These are phyloP conservation scores for Alosa alosa DNA, from an alignment of 2,113 vertebrate genomes.

Conservation along the genomic window DNA sequence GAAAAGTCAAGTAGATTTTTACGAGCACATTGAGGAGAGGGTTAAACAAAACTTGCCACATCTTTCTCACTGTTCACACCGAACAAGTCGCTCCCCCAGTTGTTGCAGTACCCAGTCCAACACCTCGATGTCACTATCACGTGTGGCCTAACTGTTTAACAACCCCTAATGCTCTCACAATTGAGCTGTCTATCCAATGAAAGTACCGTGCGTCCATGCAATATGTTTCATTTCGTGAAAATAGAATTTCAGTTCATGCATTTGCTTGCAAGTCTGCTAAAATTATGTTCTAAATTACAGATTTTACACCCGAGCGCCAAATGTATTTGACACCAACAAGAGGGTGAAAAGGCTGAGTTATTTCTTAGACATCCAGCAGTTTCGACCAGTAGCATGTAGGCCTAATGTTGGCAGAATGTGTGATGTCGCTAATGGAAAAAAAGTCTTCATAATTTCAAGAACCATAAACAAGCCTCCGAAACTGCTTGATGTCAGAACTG, in stretches of 20 bases:
- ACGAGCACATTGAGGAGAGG: conserved; percentile 43
- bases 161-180: neutral
- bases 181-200: too few species aligned
- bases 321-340: too few species aligned
- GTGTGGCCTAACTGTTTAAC: neutral
- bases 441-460: too few species aligned
- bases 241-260: neutral
- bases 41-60: conserved; percentile 15
- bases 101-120: neutral
- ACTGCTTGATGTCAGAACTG: neutral
- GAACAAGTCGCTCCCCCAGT: neutral
- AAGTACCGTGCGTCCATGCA: too few species aligned
- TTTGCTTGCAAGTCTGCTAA: too few species aligned
- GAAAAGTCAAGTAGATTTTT: conserved; percentile 73
- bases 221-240: neutral
- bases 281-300: neutral
- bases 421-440: too few species aligned
- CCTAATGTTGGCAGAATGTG: too few species aligned
- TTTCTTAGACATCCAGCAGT: neutral
- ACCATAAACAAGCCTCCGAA: neutral
- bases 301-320: neutral
- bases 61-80: neutral
- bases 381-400: neutral
- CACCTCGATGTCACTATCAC: neutral
- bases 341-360: neutral